Evolutionary conservation across 2,888 invertebrate genomes (phyloP), one percentile per base, ranked within the genome.

Genomic region (Seira ritae): DNA sequence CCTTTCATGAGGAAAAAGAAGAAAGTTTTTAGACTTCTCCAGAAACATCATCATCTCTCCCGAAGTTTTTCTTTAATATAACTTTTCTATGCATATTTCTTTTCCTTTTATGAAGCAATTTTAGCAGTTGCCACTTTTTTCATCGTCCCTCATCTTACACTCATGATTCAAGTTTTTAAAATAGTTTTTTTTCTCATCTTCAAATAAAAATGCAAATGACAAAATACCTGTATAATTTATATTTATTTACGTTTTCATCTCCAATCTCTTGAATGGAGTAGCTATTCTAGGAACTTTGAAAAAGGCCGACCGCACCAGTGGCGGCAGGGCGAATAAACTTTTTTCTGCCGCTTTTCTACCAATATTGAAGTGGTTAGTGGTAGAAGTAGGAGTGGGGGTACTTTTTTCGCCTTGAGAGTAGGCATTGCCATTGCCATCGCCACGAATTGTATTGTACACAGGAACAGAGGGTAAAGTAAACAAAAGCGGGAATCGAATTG

Each of bases 161-260:
- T 17, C n/a, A 17, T 17, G 50, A 50, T 22, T 50, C 70, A 50
- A 50, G 50, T 70, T 37, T 70, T 42, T 10, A 37, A 69, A 69
- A 15, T 75, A 50, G 55, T 75, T 50, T 42, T 60, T 69, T 31
- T 69, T 55, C 15, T 8, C 8, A 2, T 31, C 31, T 8, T 4
- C 66, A 72, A 66, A 71, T 80, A 46, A 67, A 80, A 73, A 80
- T 80, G 79, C 72, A 80, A 80, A 80, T 80, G 60, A 68, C 67
- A 80, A 73, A 50, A n/a, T 50, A 50, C 50, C 50, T 50, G 50
- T 50, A 50, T 73, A 80, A 73, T 80, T 80, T 80, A 79, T 79
- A 79, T 73, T 72, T 73, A 73, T 80, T 67, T 55, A 37, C n/a
- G 72, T 55, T 73, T 73, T 80, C 72, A 80, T 50, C 67, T 80